These are phyloP conservation scores for Apamea anceps DNA, from an alignment of 2,888 invertebrate genomes.

Conservation along the genomic window DNA sequence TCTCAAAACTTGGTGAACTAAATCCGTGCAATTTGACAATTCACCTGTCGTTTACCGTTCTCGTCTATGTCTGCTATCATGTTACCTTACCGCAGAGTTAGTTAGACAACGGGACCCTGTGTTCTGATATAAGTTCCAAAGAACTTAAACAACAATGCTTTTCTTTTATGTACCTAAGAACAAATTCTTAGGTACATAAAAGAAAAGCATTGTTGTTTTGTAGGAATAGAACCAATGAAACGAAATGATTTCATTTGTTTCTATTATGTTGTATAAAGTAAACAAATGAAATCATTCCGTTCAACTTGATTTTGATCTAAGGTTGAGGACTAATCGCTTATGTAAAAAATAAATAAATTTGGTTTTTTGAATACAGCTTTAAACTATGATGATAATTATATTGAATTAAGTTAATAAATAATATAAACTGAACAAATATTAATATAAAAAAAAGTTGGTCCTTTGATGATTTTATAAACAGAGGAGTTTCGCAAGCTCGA, in stretches of 20 bases:
- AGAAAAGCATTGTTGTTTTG: background rate
- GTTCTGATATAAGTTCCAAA: slow-evolving; percentile 7
- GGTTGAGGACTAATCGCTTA: background rate
- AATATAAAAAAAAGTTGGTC: background rate
- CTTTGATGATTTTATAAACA: background rate
- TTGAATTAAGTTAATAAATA: background rate
- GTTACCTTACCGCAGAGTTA: slow-evolving; percentile 38
- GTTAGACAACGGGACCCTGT: slow-evolving; percentile 16
- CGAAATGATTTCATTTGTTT: background rate
- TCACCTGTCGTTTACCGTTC: slow-evolving; percentile 70
- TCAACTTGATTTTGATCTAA: background rate
- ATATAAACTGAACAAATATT: background rate
- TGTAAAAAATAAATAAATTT: background rate
- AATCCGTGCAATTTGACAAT: slow-evolving; percentile 70
- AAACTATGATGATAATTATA: background rate
- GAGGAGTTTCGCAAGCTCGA: background rate
- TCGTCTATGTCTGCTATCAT: slow-evolving; percentile 48
- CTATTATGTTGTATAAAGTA: too few species aligned
- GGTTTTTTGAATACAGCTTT: background rate
- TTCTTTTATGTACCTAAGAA: too few species aligned
- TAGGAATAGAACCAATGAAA: slow-evolving; percentile 27
- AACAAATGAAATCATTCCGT: too few species aligned
- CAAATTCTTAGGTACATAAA: background rate
- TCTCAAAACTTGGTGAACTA: slow-evolving; percentile 70
- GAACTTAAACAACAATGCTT: too few species aligned